phyloP scores from a whole-genome alignment of 2,797 vertebrate genomes.

The Molossus molossus region DNA sequence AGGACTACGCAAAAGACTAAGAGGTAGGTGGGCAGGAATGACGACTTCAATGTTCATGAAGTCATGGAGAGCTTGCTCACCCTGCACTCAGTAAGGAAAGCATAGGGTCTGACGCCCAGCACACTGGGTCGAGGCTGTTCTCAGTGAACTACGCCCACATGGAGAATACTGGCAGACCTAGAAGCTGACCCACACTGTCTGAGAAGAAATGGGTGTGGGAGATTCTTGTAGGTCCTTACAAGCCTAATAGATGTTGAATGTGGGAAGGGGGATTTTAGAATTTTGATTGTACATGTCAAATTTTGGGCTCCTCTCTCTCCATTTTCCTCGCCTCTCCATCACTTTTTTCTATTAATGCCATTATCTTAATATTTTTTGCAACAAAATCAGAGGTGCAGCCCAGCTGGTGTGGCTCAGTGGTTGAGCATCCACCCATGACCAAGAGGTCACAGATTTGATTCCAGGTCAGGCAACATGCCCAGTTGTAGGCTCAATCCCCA shows the following conservation, averaged over 20 bases:
- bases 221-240: not conserved
- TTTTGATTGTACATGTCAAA: not conserved
- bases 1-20: not conserved
- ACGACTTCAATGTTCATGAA: not conserved
- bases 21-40: not conserved
- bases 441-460: too few species aligned
- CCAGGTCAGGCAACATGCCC: too few species aligned
- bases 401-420: too few species aligned
- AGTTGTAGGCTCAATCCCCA: too few species aligned
- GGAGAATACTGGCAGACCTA: not conserved
- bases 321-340: not conserved
- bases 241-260: not conserved
- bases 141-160: not conserved
- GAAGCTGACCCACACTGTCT: not conserved
- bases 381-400: not conserved
- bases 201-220: not conserved
- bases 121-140: not conserved
- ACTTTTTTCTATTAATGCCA: slow-evolving; percentile 31
- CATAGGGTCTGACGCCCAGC: not conserved
- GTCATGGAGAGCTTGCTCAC: not conserved
- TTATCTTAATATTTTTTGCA: slow-evolving; percentile 22
- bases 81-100: not conserved
- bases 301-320: not conserved
- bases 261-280: not conserved
- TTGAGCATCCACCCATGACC: too few species aligned